Evolutionary conservation across 2,113 vertebrate species (phyloP), one percentile per base, ranked within the genome.

Genomic region (Pollachius pollachius): DNA sequence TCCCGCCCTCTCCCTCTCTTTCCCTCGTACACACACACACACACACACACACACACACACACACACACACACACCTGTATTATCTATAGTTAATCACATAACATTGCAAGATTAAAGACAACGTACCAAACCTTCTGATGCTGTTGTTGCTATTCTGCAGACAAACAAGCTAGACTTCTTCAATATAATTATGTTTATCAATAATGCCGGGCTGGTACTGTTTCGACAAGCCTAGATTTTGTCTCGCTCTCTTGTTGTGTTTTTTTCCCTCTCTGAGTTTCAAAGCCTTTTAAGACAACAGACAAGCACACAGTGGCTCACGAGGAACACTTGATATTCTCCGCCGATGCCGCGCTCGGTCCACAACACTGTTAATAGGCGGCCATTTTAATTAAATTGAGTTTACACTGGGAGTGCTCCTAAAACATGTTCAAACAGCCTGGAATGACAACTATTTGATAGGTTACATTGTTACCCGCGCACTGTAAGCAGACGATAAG

Each of bases 401-500:
- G 80, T 85, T 89, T 85, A 85, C 79, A 73, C 78, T 48, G 82
- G 65, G 69, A 81, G 88, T 85, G 72, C 77, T 81, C 87, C 73
- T 84, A 82, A 87, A 85, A 85, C 78, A 73, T 83, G 77, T 85
- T 89, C 81, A 81, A 78, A 88, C 82, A 87, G 73, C 69, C 80
- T 17, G 78, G 75, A 83, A 84, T 27, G 85, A 82, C 84, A 81
- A 68, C 80, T 75, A 78, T 84, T 72, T 84, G 80, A 83, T 86
- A 80, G 84, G 74, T 82, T 77, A 74, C 84, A 79, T 82, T 74
- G 71, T 79, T 65, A 71, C 81, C 75, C 80, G 81, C 60, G 57
- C 85, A 76, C 84, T 87, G 89, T 65, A 81, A 64, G 4, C 72
- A 65, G 71, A 70, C 70, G 89, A 90, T 92, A 91, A 89, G 85